Base-by-base conservation (phyloP, 2,113 vertebrate species). In the Takifugu flavidus region DNA sequence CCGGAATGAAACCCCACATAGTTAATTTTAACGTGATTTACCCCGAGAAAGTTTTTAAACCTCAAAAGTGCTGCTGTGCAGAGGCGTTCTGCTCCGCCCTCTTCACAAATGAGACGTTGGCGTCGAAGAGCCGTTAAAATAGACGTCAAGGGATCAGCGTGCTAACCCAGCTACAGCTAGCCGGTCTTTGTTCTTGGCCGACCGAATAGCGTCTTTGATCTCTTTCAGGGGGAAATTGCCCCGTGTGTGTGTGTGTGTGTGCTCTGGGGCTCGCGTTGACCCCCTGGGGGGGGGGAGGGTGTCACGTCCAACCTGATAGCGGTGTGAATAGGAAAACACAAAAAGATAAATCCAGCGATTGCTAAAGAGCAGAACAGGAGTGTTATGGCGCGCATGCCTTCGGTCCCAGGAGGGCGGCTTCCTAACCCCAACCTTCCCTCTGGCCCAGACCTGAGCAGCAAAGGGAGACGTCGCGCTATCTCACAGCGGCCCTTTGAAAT, bases 351-450 rank as follows among this genome's bases (percentile, higher is more conserved):
- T 85, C 84, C 84, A 77, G 86, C 78, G 72, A 74, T 69, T 77
- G 85, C 84, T 88, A 88, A 88, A 84, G 83, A 86, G 89, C 83
- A 78, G 85, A 88, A 89, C 88, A 86, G 73, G 74, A 84, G 85
- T 82, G 87, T 80, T 82, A 77, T 79, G 84, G 68, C 65, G 77
- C 67, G 85, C 87, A 91, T 89, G 89, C 90, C 89, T 90, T 88
- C 64, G 72, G 86, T 91, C 90, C 88, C 90, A 82, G 77, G 89
- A 88, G 89, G 87, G 88, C 76, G 68, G 57, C 82, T 84, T 86
- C 82, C 78, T 78, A 82, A 78, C 86, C 82, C 72, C 62, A 49
- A 63, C 80, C 83, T 77, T 76, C 77, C 82, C 79, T 78, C 82
- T 56, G 53, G 28, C 26, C 1, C 78, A 88, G 89, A 89, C 88